Percentiles rank a stretch among this genome's conserved stretches.
phyloP scores from a whole-genome alignment of 1,140 invertebrate species.

The Sinella curviseta region DNA sequence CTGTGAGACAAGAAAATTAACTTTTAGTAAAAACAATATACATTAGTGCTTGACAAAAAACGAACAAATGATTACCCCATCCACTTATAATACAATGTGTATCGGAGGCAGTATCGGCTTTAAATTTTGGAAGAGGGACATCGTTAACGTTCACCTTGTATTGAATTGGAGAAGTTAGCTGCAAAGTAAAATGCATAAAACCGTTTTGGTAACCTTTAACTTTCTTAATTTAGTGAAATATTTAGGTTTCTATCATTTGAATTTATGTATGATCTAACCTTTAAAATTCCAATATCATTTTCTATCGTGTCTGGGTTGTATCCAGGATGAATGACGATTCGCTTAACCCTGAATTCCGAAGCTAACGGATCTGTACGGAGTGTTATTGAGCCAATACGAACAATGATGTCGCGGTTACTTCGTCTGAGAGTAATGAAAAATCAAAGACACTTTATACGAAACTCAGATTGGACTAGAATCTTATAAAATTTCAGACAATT shows the following conservation, averaged over 20 bases:
- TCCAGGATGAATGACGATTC: constrained; percentile 41
- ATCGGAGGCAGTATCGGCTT: constrained; percentile 22
- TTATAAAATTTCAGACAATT: not conserved
- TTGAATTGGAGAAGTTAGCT: constrained; percentile 36
- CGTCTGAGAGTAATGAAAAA: constrained; percentile 32
- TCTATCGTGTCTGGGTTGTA: constrained; percentile 39
- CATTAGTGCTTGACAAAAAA: not conserved
- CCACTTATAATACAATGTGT: constrained; percentile 37
- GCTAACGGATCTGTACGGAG: constrained; percentile 35
- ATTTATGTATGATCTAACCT: too few relatives aligned
- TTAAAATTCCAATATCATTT: constrained; percentile 46
- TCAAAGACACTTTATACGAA: too few relatives aligned
- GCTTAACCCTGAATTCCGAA: constrained; percentile 28
- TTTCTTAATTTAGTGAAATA: too few relatives aligned
- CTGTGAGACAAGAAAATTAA: constrained; percentile 39
- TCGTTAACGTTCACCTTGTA: constrained; percentile 41
- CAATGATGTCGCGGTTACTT: constrained; percentile 34
- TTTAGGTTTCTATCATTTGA: too few relatives aligned
- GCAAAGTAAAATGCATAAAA: not conserved
- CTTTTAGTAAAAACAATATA: not conserved
- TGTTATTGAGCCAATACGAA: constrained; percentile 46
- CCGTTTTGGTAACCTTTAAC: not conserved
- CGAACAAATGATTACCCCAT: not conserved
- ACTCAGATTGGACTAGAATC: not conserved
- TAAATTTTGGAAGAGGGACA: constrained; percentile 38